A percentile compares a stretch with the other conserved stretches of the same genome.
Conservation (phyloP, 2,113 vertebrate genomes). For the Sinocyclocheilus grahami region DNA sequence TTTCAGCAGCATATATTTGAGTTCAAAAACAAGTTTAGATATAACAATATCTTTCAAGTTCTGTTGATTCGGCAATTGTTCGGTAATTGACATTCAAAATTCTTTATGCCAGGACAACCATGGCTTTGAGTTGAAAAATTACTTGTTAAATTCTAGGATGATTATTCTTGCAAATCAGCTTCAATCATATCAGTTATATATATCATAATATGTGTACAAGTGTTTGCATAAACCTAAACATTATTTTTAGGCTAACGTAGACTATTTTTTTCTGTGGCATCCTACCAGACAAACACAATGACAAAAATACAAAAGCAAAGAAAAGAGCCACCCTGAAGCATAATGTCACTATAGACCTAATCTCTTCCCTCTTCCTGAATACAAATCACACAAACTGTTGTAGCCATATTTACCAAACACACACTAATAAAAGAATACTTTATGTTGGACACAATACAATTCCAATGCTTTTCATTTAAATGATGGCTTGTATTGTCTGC, state of each 20-base stretch:
- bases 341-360: slow-evolving; percentile 17
- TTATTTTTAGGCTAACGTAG: background rate
- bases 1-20: background rate
- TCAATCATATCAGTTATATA: background rate
- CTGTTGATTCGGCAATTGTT: background rate
- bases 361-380: slow-evolving; percentile 22
- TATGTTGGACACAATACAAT: background rate
- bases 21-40: background rate
- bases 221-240: background rate
- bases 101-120: background rate
- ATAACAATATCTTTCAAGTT: background rate
- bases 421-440: background rate
- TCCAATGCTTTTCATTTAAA: background rate
- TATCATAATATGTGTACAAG: too few relatives aligned
- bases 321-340: slow-evolving; percentile 16
- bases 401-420: background rate
- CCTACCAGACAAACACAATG: background rate
- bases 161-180: background rate
- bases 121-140: background rate
- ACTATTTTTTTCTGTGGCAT: background rate
- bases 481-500: background rate
- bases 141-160: background rate
- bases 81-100: background rate
- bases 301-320: background rate
- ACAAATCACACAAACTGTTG: slow-evolving; percentile 25